phyloP scores from a whole-genome alignment of 2,113 vertebrate species.

The Oxyura jamaicensis region DNA sequence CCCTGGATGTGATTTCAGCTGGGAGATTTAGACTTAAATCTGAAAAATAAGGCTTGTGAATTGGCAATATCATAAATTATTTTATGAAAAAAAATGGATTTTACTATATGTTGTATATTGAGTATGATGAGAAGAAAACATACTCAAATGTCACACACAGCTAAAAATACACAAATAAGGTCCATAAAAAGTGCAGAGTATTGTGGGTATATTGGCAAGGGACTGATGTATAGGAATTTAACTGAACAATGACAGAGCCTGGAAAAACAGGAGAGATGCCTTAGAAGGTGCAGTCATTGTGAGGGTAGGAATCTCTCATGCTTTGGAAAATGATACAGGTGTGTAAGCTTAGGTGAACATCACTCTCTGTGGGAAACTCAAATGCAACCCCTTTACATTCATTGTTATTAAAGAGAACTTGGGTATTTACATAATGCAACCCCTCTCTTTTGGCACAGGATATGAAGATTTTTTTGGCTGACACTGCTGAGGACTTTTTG shows the following conservation, averaged over 20 bases:
- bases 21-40: neutral
- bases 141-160: neutral
- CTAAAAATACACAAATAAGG: neutral
- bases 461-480: rapidly evolving
- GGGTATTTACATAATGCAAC: neutral
- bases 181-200: neutral
- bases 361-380: neutral
- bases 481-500: neutral
- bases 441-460: neutral
- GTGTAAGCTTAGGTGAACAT: neutral
- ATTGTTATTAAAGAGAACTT: neutral
- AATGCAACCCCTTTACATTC: neutral
- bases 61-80: neutral
- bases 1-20: neutral
- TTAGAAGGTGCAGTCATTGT: neutral
- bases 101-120: neutral
- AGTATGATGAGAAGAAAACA: neutral
- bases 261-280: neutral
- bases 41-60: neutral
- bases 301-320: neutral
- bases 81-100: neutral
- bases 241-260: neutral
- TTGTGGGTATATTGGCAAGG: neutral
- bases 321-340: neutral
- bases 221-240: neutral